A percentile compares a stretch with the other conserved stretches of the same genome.
These are phyloP conservation scores for Cordilura impudica DNA, from an alignment of 2,888 invertebrate genomes.

Conservation along the genomic window DNA sequence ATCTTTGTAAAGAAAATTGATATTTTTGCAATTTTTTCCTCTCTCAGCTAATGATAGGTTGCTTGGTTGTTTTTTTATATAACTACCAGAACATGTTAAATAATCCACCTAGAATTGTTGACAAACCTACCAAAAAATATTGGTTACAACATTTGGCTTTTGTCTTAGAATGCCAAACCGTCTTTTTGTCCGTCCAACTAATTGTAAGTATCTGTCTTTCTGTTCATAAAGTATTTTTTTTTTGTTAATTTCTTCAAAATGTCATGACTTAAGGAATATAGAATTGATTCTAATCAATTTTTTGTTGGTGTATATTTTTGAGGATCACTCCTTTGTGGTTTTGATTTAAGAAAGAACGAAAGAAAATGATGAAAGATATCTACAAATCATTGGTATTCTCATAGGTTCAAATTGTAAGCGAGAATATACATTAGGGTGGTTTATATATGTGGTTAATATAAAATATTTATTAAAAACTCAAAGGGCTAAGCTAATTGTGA, in stretches of 20 bases:
- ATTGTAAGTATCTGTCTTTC: not conserved
- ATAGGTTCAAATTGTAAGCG: not conserved
- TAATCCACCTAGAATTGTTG: slow-evolving; percentile 62
- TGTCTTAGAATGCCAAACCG: not conserved
- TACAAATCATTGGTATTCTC: slow-evolving; percentile 47
- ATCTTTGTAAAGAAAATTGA: slow-evolving; percentile 58
- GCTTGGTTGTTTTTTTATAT: slow-evolving; percentile 44
- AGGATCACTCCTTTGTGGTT: slow-evolving; percentile 66
- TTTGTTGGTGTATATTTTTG: slow-evolving; percentile 33
- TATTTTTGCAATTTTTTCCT: slow-evolving; percentile 41
- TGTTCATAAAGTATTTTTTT: slow-evolving; percentile 31
- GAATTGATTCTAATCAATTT: slow-evolving; percentile 66
- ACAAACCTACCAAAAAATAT: slow-evolving; percentile 64
- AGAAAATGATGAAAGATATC: slow-evolving; percentile 3
- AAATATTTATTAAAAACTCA: too few relatives aligned
- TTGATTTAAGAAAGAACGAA: slow-evolving; percentile 43
- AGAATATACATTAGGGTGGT: not conserved
- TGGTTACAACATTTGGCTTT: slow-evolving; percentile 41
- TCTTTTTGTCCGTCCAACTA: not conserved
- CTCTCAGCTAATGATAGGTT: slow-evolving; percentile 51
- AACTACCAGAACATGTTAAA: slow-evolving; percentile 51
- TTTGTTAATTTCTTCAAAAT: slow-evolving; percentile 33
- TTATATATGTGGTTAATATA: too few relatives aligned
- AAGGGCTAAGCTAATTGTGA: too few relatives aligned
- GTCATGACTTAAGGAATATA: slow-evolving; percentile 50